Conservation (phyloP, 2,113 vertebrate species). For the Saccopteryx leptura region DNA sequence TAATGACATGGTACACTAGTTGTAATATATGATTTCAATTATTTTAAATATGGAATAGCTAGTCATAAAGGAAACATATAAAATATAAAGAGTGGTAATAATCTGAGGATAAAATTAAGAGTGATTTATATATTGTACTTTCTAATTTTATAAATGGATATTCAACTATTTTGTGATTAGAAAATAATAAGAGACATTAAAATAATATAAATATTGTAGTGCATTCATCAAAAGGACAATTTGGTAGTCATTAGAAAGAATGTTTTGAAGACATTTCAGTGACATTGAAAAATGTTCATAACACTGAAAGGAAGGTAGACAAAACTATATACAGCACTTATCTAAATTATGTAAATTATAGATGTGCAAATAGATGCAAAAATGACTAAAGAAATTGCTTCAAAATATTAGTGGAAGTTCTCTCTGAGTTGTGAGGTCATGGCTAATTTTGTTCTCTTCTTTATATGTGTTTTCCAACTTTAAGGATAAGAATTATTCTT, state of each 20-base stretch:
- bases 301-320: conserved; percentile 17
- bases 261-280: conserved; percentile 61
- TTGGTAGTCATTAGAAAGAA: conserved; percentile 64
- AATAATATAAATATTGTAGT: conserved; percentile 63
- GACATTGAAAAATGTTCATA: conserved; percentile 65
- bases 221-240: conserved; percentile 60
- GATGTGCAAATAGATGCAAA: background rate
- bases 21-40: conserved; percentile 75
- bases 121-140: conserved; percentile 65
- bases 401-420: conserved; percentile 37
- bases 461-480: conserved; percentile 30
- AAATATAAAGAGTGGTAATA: conserved; percentile 65
- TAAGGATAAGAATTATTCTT: conserved; percentile 26
- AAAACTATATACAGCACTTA: conserved; percentile 23
- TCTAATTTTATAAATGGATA: conserved; percentile 70
- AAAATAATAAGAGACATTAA: conserved; percentile 66
- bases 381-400: background rate
- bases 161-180: conserved; percentile 75
- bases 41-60: conserved; percentile 71
- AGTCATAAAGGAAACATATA: conserved; percentile 69
- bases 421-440: background rate
- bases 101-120: conserved; percentile 66
- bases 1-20: conserved; percentile 69
- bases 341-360: conserved; percentile 34
- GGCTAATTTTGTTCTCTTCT: background rate